Evolutionary conservation across 2,888 invertebrate genomes (phyloP).

Genomic region (Coenonympha glycerion): DNA sequence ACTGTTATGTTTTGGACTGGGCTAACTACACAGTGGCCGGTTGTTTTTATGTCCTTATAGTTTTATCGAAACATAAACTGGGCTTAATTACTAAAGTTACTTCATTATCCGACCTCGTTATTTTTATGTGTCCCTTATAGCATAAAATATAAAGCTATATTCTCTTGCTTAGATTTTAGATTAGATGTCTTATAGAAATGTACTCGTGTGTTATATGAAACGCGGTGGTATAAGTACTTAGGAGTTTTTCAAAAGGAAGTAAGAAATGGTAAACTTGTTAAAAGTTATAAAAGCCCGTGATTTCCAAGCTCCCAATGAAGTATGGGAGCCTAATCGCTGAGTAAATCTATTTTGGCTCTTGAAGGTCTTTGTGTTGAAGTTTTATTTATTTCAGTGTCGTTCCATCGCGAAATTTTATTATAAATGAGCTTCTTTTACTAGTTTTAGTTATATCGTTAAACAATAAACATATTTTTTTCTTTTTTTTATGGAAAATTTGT

Average conservation of each 20-base stretch:
- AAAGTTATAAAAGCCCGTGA: neutral
- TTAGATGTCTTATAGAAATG: too few relatives aligned
- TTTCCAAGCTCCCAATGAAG: conserved; percentile 3
- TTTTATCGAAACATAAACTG: conserved; percentile 23
- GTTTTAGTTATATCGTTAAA: too few relatives aligned
- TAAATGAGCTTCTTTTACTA: too few relatives aligned
- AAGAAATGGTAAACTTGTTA: conserved; percentile 3
- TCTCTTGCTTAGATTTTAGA: too few relatives aligned
- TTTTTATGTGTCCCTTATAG: neutral
- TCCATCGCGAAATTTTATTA: conserved; percentile 3
- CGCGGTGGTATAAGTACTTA: too few relatives aligned
- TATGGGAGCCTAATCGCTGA: conserved; percentile 5
- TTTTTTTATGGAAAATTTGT: too few relatives aligned
- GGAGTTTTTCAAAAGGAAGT: neutral
- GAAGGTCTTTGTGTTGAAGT: conserved; percentile 7
- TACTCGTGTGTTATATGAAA: too few relatives aligned
- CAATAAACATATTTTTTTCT: too few relatives aligned
- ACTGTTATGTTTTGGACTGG: conserved; percentile 1
- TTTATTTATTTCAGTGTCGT: conserved; percentile 7
- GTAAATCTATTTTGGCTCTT: conserved; percentile 9
- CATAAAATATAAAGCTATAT: too few relatives aligned
- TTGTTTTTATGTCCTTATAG: conserved; percentile 14
- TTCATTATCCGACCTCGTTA: neutral
- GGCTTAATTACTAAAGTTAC: conserved; percentile 24
- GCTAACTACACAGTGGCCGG: neutral